Conservation (phyloP, 2,113 vertebrate genomes). For the human (Homo sapiens) region DNA sequence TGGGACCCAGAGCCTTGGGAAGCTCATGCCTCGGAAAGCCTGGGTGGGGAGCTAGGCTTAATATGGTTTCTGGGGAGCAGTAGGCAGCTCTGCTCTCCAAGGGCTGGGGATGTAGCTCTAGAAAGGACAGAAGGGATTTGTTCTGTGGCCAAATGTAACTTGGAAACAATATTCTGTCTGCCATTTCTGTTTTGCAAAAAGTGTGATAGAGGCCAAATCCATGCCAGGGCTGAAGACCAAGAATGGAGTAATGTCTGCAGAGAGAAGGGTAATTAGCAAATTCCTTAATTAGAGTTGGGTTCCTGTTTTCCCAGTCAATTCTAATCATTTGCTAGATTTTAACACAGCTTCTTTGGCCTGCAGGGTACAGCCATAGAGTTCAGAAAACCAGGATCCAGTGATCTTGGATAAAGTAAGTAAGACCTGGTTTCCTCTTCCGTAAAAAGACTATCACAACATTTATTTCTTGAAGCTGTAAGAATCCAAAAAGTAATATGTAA, state of each 20-base stretch:
- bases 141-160: constrained; percentile 31
- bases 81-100: background rate
- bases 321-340: constrained; percentile 48
- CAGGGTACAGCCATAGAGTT: background rate
- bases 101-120: background rate
- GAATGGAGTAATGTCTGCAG: constrained; percentile 58
- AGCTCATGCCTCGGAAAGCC: background rate
- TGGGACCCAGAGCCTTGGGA: background rate
- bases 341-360: background rate
- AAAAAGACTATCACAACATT: background rate
- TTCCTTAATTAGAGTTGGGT: constrained; percentile 58
- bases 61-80: background rate
- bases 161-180: constrained; percentile 5
- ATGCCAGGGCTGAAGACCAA: constrained; percentile 58
- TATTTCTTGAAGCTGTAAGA: background rate
- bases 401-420: constrained; percentile 7
- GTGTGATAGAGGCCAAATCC: constrained; percentile 15
- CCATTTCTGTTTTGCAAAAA: constrained; percentile 36
- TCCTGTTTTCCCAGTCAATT: constrained; percentile 63
- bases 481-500: constrained; percentile 28
- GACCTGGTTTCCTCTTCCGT: background rate
- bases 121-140: constrained; percentile 26
- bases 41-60: background rate
- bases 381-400: constrained; percentile 33
- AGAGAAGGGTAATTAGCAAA: constrained; percentile 60